phyloP scores from a whole-genome alignment of 2,888 invertebrate species.

The Protonemura montana region DNA sequence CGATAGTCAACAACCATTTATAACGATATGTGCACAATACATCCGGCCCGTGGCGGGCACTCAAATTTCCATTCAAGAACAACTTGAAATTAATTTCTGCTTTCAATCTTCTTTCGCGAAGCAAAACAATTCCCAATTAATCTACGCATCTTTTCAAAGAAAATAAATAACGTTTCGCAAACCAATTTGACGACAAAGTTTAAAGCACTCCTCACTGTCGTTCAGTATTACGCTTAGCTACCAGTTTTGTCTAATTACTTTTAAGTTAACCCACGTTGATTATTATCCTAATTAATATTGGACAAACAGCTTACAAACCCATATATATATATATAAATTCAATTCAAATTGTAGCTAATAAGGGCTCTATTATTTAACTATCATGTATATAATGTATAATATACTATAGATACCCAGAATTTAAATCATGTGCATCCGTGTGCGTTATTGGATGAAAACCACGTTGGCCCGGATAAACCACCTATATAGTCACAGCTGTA shows the following conservation, averaged over 20 bases:
- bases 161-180: not conserved
- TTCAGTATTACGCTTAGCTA: not conserved
- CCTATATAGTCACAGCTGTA: conserved; percentile 2
- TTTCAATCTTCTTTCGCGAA: conserved; percentile 1
- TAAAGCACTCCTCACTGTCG: not conserved
- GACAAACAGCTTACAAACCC: conserved; percentile 26
- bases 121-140: not conserved
- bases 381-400: not conserved
- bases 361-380: conserved; percentile 22
- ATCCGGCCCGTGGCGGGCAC: not conserved
- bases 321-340: not conserved
- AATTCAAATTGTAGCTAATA: conserved; percentile 31
- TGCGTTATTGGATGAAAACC: not conserved
- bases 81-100: not conserved
- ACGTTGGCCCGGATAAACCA: not conserved
- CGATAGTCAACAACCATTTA: conserved; percentile 30
- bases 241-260: not conserved
- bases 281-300: conserved; percentile 18
- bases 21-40: conserved; percentile 29
- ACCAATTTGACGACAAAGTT: not conserved
- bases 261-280: conserved; percentile 23
- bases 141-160: not conserved
- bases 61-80: not conserved
- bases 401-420: not conserved
- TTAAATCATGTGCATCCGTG: conserved; percentile 37